Evolutionary conservation across 2,113 vertebrate genomes (phyloP), one percentile per base, ranked within the genome.

Genomic region (Gadus macrocephalus): DNA sequence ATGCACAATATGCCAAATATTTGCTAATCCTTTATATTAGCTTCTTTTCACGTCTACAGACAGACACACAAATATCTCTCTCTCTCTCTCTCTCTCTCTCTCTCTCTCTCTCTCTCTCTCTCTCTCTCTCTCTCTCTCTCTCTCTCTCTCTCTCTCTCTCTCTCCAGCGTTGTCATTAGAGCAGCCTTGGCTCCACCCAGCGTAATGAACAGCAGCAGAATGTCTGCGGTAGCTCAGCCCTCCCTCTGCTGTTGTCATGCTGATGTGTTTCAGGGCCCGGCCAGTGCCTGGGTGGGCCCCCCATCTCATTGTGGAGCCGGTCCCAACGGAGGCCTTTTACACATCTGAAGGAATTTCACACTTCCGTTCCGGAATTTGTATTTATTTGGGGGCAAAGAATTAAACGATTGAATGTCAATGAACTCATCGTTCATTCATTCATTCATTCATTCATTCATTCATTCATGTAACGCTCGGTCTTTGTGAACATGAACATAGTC

Each of bases 141-240:
- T 5, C 4, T 35, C 31, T 35, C 31, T 7, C 31, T 1, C 31
- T 4, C 31, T 35, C 6, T 6, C 31, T 35, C 31, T 1, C 31
- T 1, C 31, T 1, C 31, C 31, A 31, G 4, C 31, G 4, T 79
- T 85, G 81, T 86, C 87, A 90, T 90, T 87, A 88, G 68, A 81
- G 78, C 67, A 77, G 79, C 82, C 78, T 73, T 80, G 31, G 82
- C 78, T 74, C 69, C 80, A 81, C 73, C 70, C 73, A 60, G 74
- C 76, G 73, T 87, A 88, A 89, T 88, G 86, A 87, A 81, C 84
- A 84, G 74, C 68, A 78, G 81, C 72, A 73, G 79, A 77, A 81
- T 77, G 80, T 80, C 72, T 85, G 73, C 68, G 74, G 79, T 82
- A 78, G 81, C 77, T 79, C 75, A 74, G 67, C 78, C 80, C 75